Evolutionary conservation across 2,113 vertebrate species (phyloP), one percentile per base, ranked within the genome.

Genomic region (Malurus cyaneus): DNA sequence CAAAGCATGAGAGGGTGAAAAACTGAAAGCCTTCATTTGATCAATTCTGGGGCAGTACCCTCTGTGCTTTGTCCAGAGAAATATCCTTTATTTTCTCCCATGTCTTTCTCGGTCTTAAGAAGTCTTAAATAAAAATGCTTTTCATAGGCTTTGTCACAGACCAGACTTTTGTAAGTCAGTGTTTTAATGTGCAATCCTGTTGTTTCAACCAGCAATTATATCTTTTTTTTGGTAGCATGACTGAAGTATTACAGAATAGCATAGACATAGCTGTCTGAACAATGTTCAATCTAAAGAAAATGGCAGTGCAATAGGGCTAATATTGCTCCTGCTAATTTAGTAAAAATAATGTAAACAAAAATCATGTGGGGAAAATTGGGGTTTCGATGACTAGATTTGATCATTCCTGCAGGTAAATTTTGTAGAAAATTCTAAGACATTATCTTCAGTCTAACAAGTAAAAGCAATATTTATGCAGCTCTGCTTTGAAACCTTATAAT

Each of bases 361-460:
- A 9, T n/a, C 1, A 8, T 7, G 1, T 29, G 7, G 9, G 9
- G 28, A 78, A 69, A 50, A 3, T 20, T 61, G 5, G 2, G 8
- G 49, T 86, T 42, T 52, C 54, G 41, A 47, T 26, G 21, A 50
- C 7, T 39, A 6, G 4, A 13, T 69, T 80, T 67, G 32, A 65
- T 77, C 15, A 29, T 9, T 80, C 18, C 28, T 54, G 28, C 9
- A 50, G 23, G 36, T 36, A 82, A 73, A 31, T 3, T 49, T 64
- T 65, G 20, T 59, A 34, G 50, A 26, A 50, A 65, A 65, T 72
- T 65, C 23, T 46, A 32, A 82, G 18, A 26, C 6, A 2, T 10
- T 65, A 1, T 56, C 26, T 54, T 28, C 2, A 28, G 9, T 52
- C 36, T 72, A n/a, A 62, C 0, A 14, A 47, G 13, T 41, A 41